These are phyloP conservation scores for Ormyrus labotus DNA, from an alignment of 2,888 invertebrate species.

Conservation along the genomic window DNA sequence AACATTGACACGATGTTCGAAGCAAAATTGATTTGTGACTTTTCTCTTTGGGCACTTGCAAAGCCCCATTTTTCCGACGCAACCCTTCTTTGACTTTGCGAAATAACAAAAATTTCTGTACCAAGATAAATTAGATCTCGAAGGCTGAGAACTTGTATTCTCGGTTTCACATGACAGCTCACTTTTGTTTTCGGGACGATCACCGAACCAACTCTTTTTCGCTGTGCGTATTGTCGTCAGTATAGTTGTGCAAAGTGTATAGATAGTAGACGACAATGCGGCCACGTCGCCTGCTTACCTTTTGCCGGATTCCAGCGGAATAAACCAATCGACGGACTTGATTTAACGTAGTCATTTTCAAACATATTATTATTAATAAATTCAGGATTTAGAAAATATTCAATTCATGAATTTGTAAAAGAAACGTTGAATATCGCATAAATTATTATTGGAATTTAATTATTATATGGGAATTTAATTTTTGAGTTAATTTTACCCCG, in stretches of 20 bases:
- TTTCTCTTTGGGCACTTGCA: conserved; percentile 98
- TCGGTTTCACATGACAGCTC: conserved; percentile 42
- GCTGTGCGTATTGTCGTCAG: background rate
- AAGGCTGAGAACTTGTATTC: conserved; percentile 6
- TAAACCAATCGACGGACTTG: conserved; percentile 16
- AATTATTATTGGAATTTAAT: background rate
- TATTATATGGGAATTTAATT: background rate
- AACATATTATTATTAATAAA: too few relatives aligned
- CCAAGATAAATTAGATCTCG: background rate
- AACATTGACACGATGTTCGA: conserved; percentile 99
- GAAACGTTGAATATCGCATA: background rate
- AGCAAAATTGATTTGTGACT: conserved; percentile 99
- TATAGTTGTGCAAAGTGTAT: too few relatives aligned
- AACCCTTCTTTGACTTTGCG: background rate
- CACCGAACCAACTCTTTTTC: conserved; percentile 15
- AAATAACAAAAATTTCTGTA: background rate
- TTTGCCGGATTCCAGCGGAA: conserved; percentile 32
- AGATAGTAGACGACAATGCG: background rate
- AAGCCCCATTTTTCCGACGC: conserved; percentile 86
- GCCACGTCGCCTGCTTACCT: conserved; percentile 45
- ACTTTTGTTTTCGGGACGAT: conserved; percentile 34
- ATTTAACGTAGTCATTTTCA: background rate
- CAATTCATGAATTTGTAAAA: too few relatives aligned
- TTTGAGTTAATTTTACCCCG: background rate
- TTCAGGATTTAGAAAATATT: too few relatives aligned